Evolutionary conservation across 2,888 invertebrate genomes (phyloP), one percentile per base, ranked within the genome.

Genomic region (Parelbella ahira): DNA sequence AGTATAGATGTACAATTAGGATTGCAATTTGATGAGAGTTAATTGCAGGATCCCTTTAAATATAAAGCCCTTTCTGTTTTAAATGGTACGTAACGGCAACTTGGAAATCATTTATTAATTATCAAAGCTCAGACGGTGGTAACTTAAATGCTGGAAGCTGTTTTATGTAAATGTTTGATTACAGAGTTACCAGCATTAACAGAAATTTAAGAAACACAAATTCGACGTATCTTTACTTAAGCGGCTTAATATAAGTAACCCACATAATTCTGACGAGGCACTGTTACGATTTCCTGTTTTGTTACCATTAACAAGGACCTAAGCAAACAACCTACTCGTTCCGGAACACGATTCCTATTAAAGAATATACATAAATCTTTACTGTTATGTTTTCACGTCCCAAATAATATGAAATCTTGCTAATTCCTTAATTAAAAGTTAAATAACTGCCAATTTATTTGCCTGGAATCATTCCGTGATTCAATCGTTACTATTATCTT

Each of bases 221-320:
- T 11, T 30, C 4, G 15, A 37, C 9, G 9, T 37, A 29, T 29
- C 21, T 15, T 20, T 13, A 23, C 11, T n/a, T n/a, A 7, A 13
- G 6, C 7, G 21, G 33, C 13, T 33, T 23, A 23, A 33, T 37
- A 29, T n/a, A n/a, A 37, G 21, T 18, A 13, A 20, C 12, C 12
- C 29, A 23, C 23, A 37, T 37, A 39, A 37, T 19, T 39, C 20
- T 32, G 24, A 32, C 18, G 32, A 13, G 25, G 25, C 25, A 33
- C 3, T 39, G 12, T 32, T 30, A 21, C 15, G 30, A 19, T 24
- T 37, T 28, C 20, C 37, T 38, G 25, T 30, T 19, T 30, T 45
- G 37, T 48, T 48, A 34, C 38, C 21, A 37, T 33, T 42, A 42
- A 34, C 23, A 29, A 15, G 23, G 8, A 29, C 37, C 29, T 13